Percentiles rank a stretch among this genome's conserved stretches.
phyloP scores from a whole-genome alignment of 2,888 invertebrate genomes.

The Enchytraeus crypticus region DNA sequence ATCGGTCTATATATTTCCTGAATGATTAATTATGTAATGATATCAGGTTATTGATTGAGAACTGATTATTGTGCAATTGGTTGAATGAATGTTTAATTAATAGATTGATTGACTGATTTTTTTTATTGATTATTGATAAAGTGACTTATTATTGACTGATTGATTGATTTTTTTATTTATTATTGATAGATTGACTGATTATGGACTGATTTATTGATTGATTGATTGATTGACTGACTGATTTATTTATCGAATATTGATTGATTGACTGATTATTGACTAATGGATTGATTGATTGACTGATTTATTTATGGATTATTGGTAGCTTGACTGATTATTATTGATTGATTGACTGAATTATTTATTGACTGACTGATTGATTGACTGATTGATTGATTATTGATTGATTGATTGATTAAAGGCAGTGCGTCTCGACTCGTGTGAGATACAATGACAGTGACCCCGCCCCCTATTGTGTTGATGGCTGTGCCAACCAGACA shows the following conservation, averaged over 20 bases:
- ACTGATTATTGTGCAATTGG: neutral
- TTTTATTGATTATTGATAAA: neutral
- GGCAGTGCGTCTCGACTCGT: conserved; percentile 32
- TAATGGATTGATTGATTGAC: too few relatives aligned
- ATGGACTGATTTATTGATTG: too few relatives aligned
- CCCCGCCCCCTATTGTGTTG: conserved; percentile 76
- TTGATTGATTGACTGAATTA: neutral
- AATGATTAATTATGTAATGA: neutral
- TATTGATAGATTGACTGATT: too few relatives aligned
- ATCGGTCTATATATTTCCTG: neutral
- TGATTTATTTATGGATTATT: neutral
- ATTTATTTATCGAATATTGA: too few relatives aligned
- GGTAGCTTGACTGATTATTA: neutral
- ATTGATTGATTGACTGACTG: too few relatives aligned
- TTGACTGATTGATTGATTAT: too few relatives aligned
- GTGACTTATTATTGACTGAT: neutral
- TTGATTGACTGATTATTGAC: too few relatives aligned
- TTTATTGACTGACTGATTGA: too few relatives aligned
- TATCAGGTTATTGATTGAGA: neutral
- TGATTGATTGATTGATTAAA: conserved; percentile 12
- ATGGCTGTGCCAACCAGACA: conserved; percentile 56
- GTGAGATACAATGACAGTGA: conserved; percentile 65
- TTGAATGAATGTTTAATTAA: too few relatives aligned
- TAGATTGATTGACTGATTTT: neutral
- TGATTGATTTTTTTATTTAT: too few relatives aligned